Conservation (phyloP, 2,113 vertebrate species). For the Oceanites oceanicus region DNA sequence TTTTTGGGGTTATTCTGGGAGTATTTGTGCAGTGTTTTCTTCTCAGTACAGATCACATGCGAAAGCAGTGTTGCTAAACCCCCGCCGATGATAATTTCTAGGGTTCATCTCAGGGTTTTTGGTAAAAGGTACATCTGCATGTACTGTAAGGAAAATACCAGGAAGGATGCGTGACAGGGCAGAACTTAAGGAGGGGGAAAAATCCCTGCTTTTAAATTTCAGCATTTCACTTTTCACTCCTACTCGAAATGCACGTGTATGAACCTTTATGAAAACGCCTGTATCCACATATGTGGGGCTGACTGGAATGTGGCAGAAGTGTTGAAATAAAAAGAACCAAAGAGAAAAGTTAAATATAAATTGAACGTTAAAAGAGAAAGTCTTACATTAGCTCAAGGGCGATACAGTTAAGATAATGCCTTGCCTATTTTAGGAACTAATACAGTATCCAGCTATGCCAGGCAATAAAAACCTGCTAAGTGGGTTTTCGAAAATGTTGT, state of each 20-base stretch:
- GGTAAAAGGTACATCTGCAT: not conserved
- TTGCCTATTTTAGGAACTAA: not conserved
- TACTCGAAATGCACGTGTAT: not conserved
- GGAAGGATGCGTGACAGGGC: not conserved
- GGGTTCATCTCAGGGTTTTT: not conserved
- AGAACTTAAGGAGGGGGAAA: not conserved
- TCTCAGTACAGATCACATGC: not conserved
- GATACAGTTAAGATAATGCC: not conserved
- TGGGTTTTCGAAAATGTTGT: conserved; percentile 30
- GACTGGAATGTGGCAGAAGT: not conserved
- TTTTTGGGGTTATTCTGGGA: not conserved
- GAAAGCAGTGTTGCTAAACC: not conserved
- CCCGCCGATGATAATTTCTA: not conserved
- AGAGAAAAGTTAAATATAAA: not conserved
- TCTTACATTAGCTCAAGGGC: not conserved
- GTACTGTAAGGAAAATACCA: not conserved
- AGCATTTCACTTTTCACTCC: not conserved
- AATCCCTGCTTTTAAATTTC: not conserved
- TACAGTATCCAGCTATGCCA: not conserved
- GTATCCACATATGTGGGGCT: not conserved
- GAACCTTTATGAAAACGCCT: not conserved
- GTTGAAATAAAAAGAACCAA: not conserved
- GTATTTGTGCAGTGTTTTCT: not conserved
- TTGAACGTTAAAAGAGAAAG: not conserved
- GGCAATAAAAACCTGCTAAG: conserved; percentile 25